Conservation (phyloP, 2,888 invertebrate species). For the Erannis defoliaria region DNA sequence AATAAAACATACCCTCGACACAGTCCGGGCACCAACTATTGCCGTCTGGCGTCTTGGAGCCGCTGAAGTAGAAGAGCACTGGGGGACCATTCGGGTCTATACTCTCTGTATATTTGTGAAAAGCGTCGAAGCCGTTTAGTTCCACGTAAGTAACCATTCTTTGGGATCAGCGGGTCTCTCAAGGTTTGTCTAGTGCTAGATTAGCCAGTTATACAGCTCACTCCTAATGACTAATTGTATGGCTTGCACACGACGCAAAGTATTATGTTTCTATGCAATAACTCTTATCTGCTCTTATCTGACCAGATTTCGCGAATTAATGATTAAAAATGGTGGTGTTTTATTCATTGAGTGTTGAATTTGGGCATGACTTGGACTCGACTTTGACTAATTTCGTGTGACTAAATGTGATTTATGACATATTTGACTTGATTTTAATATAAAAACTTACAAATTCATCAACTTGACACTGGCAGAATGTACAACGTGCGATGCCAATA, state of each 20-base stretch:
- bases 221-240: neutral
- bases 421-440: too few relatives aligned
- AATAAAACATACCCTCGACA: constrained; percentile 88
- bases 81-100: constrained; percentile 75
- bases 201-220: neutral
- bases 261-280: constrained; percentile 1
- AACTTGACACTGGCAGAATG: too few relatives aligned
- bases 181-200: neutral
- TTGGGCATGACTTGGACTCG: too few relatives aligned
- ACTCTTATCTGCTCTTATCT: too few relatives aligned
- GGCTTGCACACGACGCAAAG: neutral
- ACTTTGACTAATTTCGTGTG: too few relatives aligned
- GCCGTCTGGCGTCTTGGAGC: constrained; percentile 88
- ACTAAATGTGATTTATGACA: too few relatives aligned
- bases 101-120: constrained; percentile 83
- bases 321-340: too few relatives aligned
- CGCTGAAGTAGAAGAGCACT: constrained; percentile 88
- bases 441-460: too few relatives aligned
- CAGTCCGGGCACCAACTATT: constrained; percentile 97
- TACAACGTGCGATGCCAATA: too few relatives aligned
- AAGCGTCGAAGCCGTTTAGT: constrained; percentile 88
- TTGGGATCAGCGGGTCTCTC: neutral
- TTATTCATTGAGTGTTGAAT: too few relatives aligned
- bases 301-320: too few relatives aligned
- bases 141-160: constrained; percentile 65